Evolutionary conservation across 1,140 invertebrate species (phyloP), one percentile per base, ranked within the genome.

Genomic region (Lycorma delicatula): DNA sequence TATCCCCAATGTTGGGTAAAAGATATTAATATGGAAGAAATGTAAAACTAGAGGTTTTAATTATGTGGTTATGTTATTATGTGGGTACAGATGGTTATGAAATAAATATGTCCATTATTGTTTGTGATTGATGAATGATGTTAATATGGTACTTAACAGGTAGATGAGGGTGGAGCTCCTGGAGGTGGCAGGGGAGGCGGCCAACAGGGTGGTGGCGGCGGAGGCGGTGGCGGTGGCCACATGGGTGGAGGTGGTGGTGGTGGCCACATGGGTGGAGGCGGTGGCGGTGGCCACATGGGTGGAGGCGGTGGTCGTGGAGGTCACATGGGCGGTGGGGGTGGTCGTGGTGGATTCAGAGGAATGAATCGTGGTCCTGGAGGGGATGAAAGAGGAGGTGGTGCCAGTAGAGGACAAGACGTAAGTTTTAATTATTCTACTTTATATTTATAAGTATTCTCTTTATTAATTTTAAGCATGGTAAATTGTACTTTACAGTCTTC

Each of bases 341-440:
- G 66, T 18, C 13, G 52, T 20, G 53, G 60, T 18, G 56, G 49
- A 26, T 27, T 31, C 18, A 58, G 60, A 52, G 59, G 56, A n/a
- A n/a, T n/a, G n/a, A n/a, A n/a, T n/a, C n/a, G n/a, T n/a, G n/a
- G n/a, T n/a, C n/a, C n/a, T 13, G 58, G 58, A 7, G 34, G 53
- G 13, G 67, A 64, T 1, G 54, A 67, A 7, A 62, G 57, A 11
- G 62, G 64, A 25, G 68, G 67, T 59, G 58, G 69, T 49, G 38
- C 61, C 46, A 66, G 70, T 55, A 64, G 71, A 59, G 72, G 71
- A 4, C 72, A 73, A 67, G 74, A 75, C 61, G 70, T 71, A 66
- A 73, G 68, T 61, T 56, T 53, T 23, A 41, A 41, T 1, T 34
- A 18, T 20, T 5, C 20, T 38, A 38, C 5, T 16, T 13, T 27